Evolutionary conservation across 2,888 invertebrate genomes (phyloP).

Genomic region (Lasius platythorax): DNA sequence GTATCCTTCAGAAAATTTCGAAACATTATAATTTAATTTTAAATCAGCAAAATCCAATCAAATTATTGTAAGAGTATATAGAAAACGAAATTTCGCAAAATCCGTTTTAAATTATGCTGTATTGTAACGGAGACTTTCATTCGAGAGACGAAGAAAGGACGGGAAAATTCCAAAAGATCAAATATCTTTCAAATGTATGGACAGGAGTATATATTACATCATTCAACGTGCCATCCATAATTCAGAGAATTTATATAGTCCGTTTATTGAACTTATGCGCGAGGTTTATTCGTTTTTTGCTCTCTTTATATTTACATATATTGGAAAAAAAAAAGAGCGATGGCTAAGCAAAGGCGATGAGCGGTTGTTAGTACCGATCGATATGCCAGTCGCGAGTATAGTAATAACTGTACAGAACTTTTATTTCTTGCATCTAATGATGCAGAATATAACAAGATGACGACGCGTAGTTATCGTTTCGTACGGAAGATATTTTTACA

Average conservation of each 20-base stretch:
- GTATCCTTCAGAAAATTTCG: background rate
- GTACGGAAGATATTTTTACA: slow-evolving; percentile 1
- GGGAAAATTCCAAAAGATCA: background rate
- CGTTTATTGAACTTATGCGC: background rate
- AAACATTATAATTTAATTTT: background rate
- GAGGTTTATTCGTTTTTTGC: background rate
- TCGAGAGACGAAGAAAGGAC: slow-evolving; percentile 25
- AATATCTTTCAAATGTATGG: background rate
- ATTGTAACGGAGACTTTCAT: background rate
- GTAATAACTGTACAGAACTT: background rate
- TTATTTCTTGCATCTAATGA: background rate
- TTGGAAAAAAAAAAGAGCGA: background rate
- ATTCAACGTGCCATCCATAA: background rate
- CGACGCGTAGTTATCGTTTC: background rate
- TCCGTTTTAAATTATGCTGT: background rate
- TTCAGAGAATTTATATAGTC: background rate
- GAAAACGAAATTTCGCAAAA: background rate
- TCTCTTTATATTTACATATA: background rate
- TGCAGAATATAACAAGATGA: background rate
- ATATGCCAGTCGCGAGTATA: background rate
- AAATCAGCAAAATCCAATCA: background rate
- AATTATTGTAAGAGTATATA: background rate
- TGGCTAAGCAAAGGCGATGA: background rate
- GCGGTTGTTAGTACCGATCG: background rate
- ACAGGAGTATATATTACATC: background rate